These are phyloP conservation scores for Marcusenius ussheri DNA, from an alignment of 2,113 vertebrate species.

Conservation along the genomic window DNA sequence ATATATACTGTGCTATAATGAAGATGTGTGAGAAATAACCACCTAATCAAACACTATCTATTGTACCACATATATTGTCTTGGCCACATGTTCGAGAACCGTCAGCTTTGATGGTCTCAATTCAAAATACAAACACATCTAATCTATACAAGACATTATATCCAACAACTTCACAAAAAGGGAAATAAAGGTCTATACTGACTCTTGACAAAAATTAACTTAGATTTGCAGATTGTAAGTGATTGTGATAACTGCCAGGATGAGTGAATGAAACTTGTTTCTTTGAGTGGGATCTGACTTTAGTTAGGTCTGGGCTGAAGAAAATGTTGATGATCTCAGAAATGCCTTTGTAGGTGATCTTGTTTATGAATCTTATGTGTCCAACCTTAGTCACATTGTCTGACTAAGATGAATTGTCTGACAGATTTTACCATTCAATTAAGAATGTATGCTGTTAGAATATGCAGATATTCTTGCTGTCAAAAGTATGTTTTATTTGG, in stretches of 20 bases:
- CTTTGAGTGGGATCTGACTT: neutral
- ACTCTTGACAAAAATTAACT: neutral
- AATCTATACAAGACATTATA: neutral
- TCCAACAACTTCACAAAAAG: neutral
- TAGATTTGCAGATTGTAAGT: neutral
- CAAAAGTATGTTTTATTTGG: neutral
- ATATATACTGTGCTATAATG: neutral
- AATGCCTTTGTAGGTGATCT: neutral
- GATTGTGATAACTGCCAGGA: neutral
- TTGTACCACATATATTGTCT: neutral
- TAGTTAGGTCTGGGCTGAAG: neutral
- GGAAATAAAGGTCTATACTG: neutral
- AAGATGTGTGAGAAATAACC: neutral
- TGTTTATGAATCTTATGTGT: neutral
- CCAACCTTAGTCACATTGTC: neutral
- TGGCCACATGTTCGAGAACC: neutral
- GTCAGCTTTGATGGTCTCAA: neutral
- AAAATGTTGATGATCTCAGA: neutral
- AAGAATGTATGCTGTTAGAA: neutral
- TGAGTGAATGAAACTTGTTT: neutral
- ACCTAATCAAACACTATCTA: neutral
- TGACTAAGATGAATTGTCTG: neutral
- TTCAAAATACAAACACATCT: neutral
- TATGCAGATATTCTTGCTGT: neutral
- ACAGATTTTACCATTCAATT: neutral